Evolutionary conservation across 2,888 invertebrate genomes (phyloP).

Genomic region (Pycnomerus fuliginosus): DNA sequence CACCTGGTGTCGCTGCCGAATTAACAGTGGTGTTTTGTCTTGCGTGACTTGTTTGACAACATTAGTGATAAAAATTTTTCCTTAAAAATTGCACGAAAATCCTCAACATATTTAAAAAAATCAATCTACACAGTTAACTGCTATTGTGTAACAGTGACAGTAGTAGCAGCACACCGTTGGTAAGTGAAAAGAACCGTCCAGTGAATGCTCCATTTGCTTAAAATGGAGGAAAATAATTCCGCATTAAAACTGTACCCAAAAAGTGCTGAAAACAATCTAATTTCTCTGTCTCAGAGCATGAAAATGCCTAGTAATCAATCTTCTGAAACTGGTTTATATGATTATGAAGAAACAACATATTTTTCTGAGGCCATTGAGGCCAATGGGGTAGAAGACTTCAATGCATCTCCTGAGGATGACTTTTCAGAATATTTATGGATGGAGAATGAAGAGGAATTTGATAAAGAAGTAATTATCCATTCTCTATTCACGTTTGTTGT

Average conservation of each 20-base stretch:
- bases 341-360: conserved; percentile 43
- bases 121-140: conserved; percentile 1
- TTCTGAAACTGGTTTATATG: conserved; percentile 44
- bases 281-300: conserved; percentile 39
- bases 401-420: conserved; percentile 63
- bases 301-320: conserved; percentile 45
- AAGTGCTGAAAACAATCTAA: conserved; percentile 1
- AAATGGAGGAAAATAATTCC: conserved; percentile 35
- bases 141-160: background rate
- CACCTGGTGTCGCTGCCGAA: too few relatives aligned
- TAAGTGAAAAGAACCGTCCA: conserved; percentile 8
- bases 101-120: background rate
- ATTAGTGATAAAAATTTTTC: conserved; percentile 3
- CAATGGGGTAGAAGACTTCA: conserved; percentile 48
- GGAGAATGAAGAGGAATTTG: conserved; percentile 92
- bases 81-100: background rate
- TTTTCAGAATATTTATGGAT: conserved; percentile 94
- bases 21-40: too few relatives aligned
- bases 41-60: conserved; percentile 8
- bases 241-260: conserved; percentile 16
- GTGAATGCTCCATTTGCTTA: conserved; percentile 29
- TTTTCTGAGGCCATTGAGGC: conserved; percentile 40
- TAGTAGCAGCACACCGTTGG: conserved; percentile 12
- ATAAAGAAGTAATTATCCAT: conserved; percentile 68
- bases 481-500: background rate